These are phyloP conservation scores for Protula sp. DNA, from an alignment of 2,888 invertebrate species.

Conservation along the genomic window DNA sequence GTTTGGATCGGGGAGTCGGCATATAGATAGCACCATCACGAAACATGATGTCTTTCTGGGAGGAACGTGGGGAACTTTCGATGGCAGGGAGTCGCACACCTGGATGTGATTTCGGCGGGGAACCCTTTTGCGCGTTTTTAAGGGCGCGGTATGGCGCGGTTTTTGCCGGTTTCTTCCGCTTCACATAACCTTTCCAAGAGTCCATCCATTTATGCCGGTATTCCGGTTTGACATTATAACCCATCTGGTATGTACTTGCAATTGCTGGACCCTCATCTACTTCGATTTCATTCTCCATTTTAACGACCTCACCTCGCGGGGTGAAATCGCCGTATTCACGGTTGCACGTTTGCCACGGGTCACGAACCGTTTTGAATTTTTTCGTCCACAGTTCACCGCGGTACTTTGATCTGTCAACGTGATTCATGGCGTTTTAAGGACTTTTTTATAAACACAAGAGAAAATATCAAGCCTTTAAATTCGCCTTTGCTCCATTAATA, in stretches of 20 bases:
- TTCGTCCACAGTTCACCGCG: not conserved
- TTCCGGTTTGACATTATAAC: not conserved
- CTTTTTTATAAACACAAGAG: no score
- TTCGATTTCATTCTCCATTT: not conserved
- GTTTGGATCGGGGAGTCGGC: not conserved
- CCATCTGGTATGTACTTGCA: not conserved
- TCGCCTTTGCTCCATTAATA: no score
- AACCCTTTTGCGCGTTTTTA: not conserved
- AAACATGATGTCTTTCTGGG: not conserved
- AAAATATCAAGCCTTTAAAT: no score
- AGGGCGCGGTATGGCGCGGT: not conserved
- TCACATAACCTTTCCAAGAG: not conserved
- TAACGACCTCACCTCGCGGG: not conserved
- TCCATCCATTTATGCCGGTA: not conserved
- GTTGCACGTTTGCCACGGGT: not conserved
- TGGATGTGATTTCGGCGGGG: not conserved
- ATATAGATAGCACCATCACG: not conserved
- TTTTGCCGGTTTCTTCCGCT: not conserved
- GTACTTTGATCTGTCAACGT: not conserved
- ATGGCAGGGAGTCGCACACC: not conserved
- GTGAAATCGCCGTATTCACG: not conserved
- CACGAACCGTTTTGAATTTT: not conserved
- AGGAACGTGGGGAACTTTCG: not conserved
- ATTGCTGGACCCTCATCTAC: not conserved
- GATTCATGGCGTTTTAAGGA: no score